Conservation (phyloP, 2,113 vertebrate genomes). For the Odontophorus gujanensis region DNA sequence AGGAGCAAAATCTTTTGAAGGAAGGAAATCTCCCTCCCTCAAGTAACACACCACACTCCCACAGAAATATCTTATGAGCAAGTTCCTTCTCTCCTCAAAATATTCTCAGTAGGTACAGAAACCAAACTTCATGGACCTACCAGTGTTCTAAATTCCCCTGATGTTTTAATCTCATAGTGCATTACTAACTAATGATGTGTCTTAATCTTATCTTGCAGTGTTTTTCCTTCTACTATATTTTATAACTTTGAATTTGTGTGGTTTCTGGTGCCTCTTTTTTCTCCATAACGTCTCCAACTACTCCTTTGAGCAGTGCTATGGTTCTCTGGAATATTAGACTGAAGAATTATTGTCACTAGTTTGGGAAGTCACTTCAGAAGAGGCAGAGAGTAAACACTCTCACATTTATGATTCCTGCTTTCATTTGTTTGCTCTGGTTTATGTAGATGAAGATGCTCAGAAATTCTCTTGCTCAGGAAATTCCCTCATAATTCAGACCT, state of each 20-base stretch:
- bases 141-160: background rate
- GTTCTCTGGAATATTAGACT: background rate
- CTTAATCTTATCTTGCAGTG: too few species aligned
- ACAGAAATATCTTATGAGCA: background rate
- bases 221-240: background rate
- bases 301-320: background rate
- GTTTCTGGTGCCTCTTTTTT: background rate
- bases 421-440: background rate
- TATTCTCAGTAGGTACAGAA: background rate
- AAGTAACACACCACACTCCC: background rate
- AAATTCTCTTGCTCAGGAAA: background rate
- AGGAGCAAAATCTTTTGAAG: background rate
- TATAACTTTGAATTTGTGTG: background rate
- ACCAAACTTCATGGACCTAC: background rate
- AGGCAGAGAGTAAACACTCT: background rate
- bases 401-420: background rate
- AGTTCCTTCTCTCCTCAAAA: background rate
- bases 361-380: background rate
- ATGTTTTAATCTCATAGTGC: background rate
- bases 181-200: slow-evolving; percentile 9
- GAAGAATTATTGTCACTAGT: background rate
- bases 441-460: background rate
- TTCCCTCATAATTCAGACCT: background rate
- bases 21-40: background rate
- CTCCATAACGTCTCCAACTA: background rate